These are phyloP conservation scores for Psephotus haematonotus DNA, from an alignment of 2,113 vertebrate genomes.

Conservation along the genomic window DNA sequence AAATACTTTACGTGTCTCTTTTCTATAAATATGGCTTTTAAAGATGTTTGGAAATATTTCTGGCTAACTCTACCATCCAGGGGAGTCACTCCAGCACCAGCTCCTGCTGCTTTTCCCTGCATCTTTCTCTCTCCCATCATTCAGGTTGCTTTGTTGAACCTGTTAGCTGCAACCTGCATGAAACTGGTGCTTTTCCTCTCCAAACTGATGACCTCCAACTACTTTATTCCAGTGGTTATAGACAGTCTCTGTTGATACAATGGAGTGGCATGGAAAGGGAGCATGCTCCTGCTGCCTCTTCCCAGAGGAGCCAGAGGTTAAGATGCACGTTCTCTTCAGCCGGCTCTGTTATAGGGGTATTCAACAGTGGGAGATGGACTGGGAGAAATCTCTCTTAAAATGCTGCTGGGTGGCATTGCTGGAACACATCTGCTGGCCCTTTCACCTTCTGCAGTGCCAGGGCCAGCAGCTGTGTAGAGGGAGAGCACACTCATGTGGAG, in stretches of 20 bases:
- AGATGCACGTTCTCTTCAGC: not conserved
- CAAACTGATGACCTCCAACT: rapidly evolving
- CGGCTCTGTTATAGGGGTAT: not conserved
- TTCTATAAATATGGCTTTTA: not conserved
- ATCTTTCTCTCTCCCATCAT: not conserved
- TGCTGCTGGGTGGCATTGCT: not conserved
- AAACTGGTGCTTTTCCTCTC: not conserved
- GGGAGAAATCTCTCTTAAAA: not conserved
- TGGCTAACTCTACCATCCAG: not conserved
- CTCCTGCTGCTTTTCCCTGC: not conserved
- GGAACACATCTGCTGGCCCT: rapidly evolving
- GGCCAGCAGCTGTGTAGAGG: rapidly evolving
- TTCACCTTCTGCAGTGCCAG: not conserved
- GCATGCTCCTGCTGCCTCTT: rapidly evolving
- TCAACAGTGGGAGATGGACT: rapidly evolving
- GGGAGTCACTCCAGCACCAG: not conserved
- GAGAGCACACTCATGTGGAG: not conserved
- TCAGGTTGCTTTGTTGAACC: not conserved
- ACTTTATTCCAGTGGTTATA: not conserved
- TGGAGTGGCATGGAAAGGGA: rapidly evolving
- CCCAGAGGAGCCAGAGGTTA: not conserved
- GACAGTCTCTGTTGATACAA: not conserved
- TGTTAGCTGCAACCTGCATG: not conserved
- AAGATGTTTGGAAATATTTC: not conserved
- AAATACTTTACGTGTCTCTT: not conserved